Percentiles rank a stretch among this genome's conserved stretches.
These are phyloP conservation scores for Allolobophora icterica DNA, from an alignment of 2,888 invertebrate species.

Conservation along the genomic window DNA sequence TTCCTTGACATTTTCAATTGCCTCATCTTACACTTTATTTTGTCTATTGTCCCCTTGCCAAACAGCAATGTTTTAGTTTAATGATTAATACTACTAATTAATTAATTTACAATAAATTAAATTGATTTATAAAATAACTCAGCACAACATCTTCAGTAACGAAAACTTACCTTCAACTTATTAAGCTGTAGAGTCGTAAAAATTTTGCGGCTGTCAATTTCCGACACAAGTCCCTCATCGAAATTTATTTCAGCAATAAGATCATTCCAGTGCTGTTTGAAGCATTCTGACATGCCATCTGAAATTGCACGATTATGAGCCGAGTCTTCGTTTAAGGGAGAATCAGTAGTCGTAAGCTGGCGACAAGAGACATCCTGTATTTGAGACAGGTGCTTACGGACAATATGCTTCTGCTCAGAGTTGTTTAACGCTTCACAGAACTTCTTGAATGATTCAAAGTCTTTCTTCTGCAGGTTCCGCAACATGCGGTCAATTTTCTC, in stretches of 20 bases:
- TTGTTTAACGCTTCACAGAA: neutral
- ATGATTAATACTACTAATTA: neutral
- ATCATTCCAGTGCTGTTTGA: slow-evolving; percentile 12
- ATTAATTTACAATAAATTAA: neutral
- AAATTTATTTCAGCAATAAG: neutral
- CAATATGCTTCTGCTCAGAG: neutral
- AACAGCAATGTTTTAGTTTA: too few relatives aligned
- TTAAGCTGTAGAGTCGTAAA: neutral
- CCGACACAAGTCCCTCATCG: neutral
- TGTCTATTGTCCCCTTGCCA: too few relatives aligned
- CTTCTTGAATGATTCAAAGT: neutral
- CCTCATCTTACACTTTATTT: too few relatives aligned
- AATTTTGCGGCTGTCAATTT: neutral
- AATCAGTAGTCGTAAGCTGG: neutral
- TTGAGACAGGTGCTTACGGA: neutral
- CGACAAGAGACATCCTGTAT: neutral
- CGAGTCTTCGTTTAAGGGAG: neutral
- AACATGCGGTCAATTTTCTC: neutral
- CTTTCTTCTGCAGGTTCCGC: neutral
- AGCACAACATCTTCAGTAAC: neutral
- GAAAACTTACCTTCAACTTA: neutral
- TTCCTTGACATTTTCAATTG: too few relatives aligned
- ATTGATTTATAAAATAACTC: neutral
- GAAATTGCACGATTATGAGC: slow-evolving; percentile 14
- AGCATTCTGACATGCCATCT: neutral